Evolutionary conservation across 2,888 invertebrate genomes (phyloP), one percentile per base, ranked within the genome.

Genomic region (Brachypterus glaber): DNA sequence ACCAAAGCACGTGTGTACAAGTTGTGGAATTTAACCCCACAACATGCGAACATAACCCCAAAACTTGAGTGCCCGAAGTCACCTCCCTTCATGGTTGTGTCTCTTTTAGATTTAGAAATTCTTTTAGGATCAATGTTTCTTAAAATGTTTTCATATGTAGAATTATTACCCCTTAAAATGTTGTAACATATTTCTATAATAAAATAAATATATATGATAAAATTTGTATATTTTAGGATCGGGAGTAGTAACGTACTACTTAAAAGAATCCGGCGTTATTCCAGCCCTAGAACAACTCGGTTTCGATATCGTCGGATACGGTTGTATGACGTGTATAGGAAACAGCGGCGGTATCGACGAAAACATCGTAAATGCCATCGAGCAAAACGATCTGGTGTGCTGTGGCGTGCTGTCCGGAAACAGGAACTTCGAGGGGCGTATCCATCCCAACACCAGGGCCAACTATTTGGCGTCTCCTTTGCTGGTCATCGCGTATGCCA

Each of bases 261-360:
- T 69, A 3, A 70, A 76, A 60, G 92, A 93, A 60, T 92, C 92
- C 1, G 95, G 95, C 0, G 93, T 97, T 2, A 77, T 90, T 11
- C 88, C 91, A 0, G 84, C 82, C 53, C 65, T 97, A 37, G 80
- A 84, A 52, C 71, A 83, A 58, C 70, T 96, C 1, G 96, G 96
- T 4, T 98, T 97, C 62, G 79, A 89, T 15, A 82, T 91, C 32
- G 95, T 96, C 1, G 97, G 97, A n/a, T 98, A 96, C 59, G 97
- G 97, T 0, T 98, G 98, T 63, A 97, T 96, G 96, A 97, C 97
- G 0, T 98, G 98, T 61, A 98, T 98, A 51, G 97, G 97, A 1
- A 98, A 98, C 70, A 91, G 91, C 3, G 97, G 97, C 0, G 93
- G 95, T 0, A 76, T 98, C 0, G 86, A 89, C 36, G 93, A 95